Evolutionary conservation across 2,888 invertebrate species (phyloP).

Genomic region (Plebejus melissa): DNA sequence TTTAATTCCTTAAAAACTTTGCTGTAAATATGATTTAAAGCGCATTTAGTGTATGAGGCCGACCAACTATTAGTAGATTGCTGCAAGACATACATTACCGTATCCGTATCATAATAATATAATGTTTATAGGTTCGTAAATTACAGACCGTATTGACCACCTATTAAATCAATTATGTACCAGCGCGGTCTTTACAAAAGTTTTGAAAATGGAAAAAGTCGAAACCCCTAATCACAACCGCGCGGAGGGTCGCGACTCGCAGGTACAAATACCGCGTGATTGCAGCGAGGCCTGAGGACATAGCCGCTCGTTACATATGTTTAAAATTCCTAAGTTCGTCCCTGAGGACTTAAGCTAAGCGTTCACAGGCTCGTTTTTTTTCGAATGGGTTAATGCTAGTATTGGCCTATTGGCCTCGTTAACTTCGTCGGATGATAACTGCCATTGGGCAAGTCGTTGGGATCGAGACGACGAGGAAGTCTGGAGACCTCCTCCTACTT

Average conservation of each 20-base stretch:
- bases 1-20: too few species aligned
- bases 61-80: too few species aligned
- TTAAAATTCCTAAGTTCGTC: conserved; percentile 1
- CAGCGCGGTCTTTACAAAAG: not conserved
- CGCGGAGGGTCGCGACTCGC: not conserved
- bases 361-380: too few species aligned
- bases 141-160: not conserved
- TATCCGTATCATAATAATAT: too few species aligned
- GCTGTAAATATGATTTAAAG: too few species aligned
- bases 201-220: not conserved
- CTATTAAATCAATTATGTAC: not conserved
- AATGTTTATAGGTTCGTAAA: not conserved
- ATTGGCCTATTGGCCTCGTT: too few species aligned
- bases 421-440: too few species aligned
- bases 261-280: not conserved
- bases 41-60: too few species aligned
- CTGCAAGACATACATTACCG: not conserved
- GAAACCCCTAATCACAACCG: not conserved
- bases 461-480: too few species aligned
- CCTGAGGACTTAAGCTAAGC: not conserved
- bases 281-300: not conserved
- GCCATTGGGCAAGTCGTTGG: too few species aligned
- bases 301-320: conserved; percentile 5
- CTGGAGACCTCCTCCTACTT: too few species aligned
- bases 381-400: too few species aligned